A percentile compares a stretch with the other conserved stretches of the same genome.
phyloP scores from a whole-genome alignment of 2,797 vertebrate genomes.

The Epinephelus awoara region DNA sequence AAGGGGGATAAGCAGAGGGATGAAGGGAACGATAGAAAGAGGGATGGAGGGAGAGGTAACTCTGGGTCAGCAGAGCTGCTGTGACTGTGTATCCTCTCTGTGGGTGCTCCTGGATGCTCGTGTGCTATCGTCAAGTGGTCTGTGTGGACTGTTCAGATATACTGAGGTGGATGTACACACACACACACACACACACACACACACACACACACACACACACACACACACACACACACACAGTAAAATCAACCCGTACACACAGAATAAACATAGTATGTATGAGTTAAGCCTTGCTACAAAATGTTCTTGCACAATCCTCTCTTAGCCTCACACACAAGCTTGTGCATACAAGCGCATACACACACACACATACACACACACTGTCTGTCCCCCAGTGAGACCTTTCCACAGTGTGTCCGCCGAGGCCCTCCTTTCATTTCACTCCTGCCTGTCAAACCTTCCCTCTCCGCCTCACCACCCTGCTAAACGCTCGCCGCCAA shows the following conservation, averaged over 20 bases:
- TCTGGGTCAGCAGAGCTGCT: slow-evolving; percentile 57
- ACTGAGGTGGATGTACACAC: slow-evolving; percentile 1
- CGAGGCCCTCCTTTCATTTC: slow-evolving; percentile 90
- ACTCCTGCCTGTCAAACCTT: slow-evolving; percentile 94
- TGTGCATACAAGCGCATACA: slow-evolving; percentile 1
- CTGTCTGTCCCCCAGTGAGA: slow-evolving; percentile 67
- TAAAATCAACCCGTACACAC: not conserved
- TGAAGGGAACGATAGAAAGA: slow-evolving; percentile 61
- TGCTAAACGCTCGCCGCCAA: slow-evolving; percentile 84
- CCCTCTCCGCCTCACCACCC: slow-evolving; percentile 82
- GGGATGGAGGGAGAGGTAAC: slow-evolving; percentile 62
- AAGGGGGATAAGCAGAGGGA: slow-evolving; percentile 67
- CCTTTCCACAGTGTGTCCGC: slow-evolving; percentile 73
- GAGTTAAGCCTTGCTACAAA: slow-evolving; percentile 26
- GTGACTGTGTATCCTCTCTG: slow-evolving; percentile 46
- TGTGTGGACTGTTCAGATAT: slow-evolving; percentile 25
- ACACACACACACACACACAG: not conserved
- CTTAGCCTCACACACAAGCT: slow-evolving; percentile 12
- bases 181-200: not conserved
- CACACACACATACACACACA: slow-evolving; percentile 21
- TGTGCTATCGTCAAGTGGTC: slow-evolving; percentile 24
- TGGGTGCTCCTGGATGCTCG: slow-evolving; percentile 25
- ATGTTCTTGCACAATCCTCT: slow-evolving; percentile 25
- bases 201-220: not conserved
- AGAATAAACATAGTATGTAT: not conserved